Evolutionary conservation across 2,113 vertebrate species (phyloP).

Genomic region (Nesoenas mayeri): DNA sequence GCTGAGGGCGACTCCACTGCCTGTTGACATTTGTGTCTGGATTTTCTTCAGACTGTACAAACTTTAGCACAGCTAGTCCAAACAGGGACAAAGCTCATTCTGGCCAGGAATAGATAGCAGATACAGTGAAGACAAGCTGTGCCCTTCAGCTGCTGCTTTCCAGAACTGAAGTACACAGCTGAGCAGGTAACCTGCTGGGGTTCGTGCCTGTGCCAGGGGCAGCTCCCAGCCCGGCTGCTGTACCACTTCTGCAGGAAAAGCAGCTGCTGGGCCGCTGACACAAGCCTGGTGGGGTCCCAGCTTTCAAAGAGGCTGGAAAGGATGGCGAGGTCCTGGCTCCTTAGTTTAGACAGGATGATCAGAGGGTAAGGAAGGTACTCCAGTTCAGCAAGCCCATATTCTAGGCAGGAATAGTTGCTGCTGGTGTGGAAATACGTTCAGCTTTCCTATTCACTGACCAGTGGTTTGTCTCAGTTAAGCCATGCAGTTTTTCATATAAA

Average conservation of each 20-base stretch:
- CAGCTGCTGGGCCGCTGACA: neutral
- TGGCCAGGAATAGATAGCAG: neutral
- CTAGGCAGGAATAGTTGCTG: neutral
- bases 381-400: neutral
- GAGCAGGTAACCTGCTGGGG: neutral
- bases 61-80: neutral
- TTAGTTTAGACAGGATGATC: neutral
- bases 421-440: neutral
- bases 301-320: neutral
- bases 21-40: neutral
- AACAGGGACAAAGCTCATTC: neutral
- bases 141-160: neutral
- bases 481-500: neutral
- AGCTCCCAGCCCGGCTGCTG: neutral
- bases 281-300: neutral
- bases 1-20: neutral
- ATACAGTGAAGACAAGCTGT: neutral
- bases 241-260: neutral
- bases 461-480: neutral
- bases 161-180: neutral
- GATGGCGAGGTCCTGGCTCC: neutral
- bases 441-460: neutral
- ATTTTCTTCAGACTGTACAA: neutral
- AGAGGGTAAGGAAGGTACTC: neutral
- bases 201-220: neutral